These are phyloP conservation scores for Stomatorhinus walkeri DNA, from an alignment of 2,797 vertebrate species.

Conservation along the genomic window DNA sequence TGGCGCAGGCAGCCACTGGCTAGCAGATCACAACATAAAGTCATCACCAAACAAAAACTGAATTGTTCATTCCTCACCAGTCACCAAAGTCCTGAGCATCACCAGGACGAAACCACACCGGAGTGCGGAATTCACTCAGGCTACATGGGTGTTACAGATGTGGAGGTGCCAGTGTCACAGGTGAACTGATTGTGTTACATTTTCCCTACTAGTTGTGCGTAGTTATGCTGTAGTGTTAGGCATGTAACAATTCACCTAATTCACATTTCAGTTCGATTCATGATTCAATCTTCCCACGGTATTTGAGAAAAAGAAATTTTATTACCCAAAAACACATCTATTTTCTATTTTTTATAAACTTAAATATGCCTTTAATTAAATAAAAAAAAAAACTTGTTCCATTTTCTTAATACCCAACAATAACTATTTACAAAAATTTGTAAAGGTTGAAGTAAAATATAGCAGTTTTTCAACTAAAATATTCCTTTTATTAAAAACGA, in stretches of 20 bases:
- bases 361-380: neutral
- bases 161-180: neutral
- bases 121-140: neutral
- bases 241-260: neutral
- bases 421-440: neutral
- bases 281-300: neutral
- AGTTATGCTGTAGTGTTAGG: neutral
- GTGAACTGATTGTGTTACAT: neutral
- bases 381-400: neutral
- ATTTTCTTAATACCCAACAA: neutral
- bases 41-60: neutral
- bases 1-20: constrained; percentile 96
- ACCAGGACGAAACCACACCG: neutral
- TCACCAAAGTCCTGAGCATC: neutral
- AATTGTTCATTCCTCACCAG: neutral
- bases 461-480: neutral
- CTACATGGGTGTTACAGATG: neutral
- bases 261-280: neutral
- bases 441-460: neutral
- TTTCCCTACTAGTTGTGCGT: neutral
- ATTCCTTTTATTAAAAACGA: neutral
- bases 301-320: neutral
- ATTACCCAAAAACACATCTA: neutral
- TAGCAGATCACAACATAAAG: constrained; percentile 40
- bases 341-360: neutral